A percentile compares a stretch with the other conserved stretches of the same genome.
These are phyloP conservation scores for Holocentrus rufus DNA, from an alignment of 2,797 vertebrate species.

Conservation along the genomic window DNA sequence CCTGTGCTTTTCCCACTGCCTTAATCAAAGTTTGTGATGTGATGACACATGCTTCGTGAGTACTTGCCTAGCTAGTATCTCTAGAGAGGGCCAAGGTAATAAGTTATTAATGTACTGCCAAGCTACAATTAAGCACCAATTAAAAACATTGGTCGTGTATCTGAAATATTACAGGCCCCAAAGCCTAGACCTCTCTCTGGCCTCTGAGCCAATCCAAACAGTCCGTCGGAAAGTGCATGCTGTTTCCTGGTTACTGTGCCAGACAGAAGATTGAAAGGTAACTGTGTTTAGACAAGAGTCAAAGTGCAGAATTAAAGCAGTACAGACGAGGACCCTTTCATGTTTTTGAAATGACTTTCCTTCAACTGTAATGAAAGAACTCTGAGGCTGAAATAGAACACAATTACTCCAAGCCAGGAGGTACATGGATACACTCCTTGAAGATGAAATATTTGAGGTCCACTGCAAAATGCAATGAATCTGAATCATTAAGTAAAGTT, in stretches of 20 bases:
- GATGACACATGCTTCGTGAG: constrained; percentile 67
- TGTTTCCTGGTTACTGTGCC: constrained; percentile 2
- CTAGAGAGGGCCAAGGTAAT: constrained; percentile 68
- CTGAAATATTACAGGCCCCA: constrained; percentile 39
- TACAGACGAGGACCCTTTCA: neutral
- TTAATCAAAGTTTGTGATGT: constrained; percentile 79
- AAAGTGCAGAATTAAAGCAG: neutral
- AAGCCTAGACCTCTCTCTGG: constrained; percentile 37
- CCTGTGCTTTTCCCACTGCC: constrained; percentile 64
- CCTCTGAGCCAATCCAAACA: constrained; percentile 13
- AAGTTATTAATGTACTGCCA: constrained; percentile 70
- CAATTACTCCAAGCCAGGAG: neutral
- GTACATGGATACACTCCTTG: too few relatives aligned
- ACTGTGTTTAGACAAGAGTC: too few relatives aligned
- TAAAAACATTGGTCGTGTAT: constrained; percentile 66
- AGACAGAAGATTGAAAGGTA: constrained; percentile 14
- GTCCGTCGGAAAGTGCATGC: constrained; percentile 14
- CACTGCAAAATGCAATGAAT: neutral
- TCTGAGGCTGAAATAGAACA: neutral
- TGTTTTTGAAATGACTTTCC: too few relatives aligned
- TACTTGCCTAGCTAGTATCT: constrained; percentile 51
- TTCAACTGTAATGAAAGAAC: too few relatives aligned
- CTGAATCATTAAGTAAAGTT: neutral
- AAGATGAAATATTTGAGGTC: neutral
- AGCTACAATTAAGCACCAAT: constrained; percentile 73